These are phyloP conservation scores for Meliscaeva auricollis DNA, from an alignment of 2,888 invertebrate genomes.

Conservation along the genomic window DNA sequence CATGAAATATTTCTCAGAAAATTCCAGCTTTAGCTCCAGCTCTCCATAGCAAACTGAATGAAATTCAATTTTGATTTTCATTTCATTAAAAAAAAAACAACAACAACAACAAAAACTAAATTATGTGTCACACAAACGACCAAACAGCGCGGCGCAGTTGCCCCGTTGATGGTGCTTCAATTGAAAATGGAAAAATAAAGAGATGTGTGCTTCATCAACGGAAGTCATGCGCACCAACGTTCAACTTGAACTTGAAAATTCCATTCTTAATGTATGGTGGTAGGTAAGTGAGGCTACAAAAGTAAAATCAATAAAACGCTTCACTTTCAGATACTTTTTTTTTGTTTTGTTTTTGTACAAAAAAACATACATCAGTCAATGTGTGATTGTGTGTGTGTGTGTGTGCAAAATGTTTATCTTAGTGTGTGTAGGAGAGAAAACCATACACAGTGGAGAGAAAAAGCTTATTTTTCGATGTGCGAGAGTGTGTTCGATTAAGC, in stretches of 20 bases:
- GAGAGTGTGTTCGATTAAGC: slow-evolving; percentile 1
- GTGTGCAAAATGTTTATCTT: neutral
- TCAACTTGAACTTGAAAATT: slow-evolving; percentile 84
- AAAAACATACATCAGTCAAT: neutral
- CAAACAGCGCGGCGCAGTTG: slow-evolving; percentile 67
- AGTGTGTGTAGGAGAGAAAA: slow-evolving; percentile 15
- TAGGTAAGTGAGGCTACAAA: slow-evolving; percentile 74
- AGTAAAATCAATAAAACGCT: slow-evolving; percentile 74
- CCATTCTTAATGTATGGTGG: slow-evolving; percentile 70
- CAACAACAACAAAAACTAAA: slow-evolving; percentile 11
- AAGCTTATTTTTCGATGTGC: neutral
- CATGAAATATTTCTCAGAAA: slow-evolving; percentile 7
- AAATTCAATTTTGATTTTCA: slow-evolving; percentile 60
- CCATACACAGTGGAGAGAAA: slow-evolving; percentile 16
- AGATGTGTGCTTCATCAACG: slow-evolving; percentile 46
- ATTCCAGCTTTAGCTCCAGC: slow-evolving; percentile 5
- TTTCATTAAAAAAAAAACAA: slow-evolving; percentile 6
- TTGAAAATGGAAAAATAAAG: slow-evolving; percentile 32
- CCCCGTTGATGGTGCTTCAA: slow-evolving; percentile 67
- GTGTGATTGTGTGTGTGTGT: slow-evolving; percentile 30
- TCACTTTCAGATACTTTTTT: slow-evolving; percentile 67
- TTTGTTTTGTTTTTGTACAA: neutral
- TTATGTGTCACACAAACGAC: slow-evolving; percentile 49
- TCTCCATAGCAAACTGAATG: slow-evolving; percentile 38
- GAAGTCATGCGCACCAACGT: slow-evolving; percentile 81